These are phyloP conservation scores for Burhinus bistriatus DNA, from an alignment of 2,113 vertebrate species.

Conservation along the genomic window DNA sequence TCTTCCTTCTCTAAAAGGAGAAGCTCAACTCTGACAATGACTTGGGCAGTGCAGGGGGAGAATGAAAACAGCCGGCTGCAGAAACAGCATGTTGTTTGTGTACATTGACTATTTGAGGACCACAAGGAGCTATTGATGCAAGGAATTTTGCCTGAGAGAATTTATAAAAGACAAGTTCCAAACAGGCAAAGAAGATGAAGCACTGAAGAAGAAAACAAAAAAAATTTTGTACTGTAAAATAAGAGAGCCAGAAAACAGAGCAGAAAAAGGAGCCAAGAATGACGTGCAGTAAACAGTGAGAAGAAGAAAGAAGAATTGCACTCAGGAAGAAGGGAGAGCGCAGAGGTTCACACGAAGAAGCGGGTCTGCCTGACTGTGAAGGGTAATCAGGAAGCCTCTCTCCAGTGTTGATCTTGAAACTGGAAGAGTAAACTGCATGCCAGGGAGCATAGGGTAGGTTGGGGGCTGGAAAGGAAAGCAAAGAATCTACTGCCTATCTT, in stretches of 20 bases:
- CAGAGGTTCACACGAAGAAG: background rate
- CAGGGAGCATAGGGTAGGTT: background rate
- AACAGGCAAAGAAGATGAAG: background rate
- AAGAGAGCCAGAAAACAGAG: background rate
- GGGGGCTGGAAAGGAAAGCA: background rate
- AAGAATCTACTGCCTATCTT: background rate
- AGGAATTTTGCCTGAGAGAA: background rate
- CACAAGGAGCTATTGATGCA: background rate
- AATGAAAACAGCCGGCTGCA: background rate
- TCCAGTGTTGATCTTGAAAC: background rate
- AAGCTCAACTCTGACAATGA: background rate
- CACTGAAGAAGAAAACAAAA: background rate
- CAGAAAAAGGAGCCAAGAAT: background rate
- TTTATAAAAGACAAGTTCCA: background rate
- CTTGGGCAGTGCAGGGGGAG: background rate
- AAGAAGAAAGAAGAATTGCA: background rate
- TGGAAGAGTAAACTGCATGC: background rate
- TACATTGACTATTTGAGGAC: background rate
- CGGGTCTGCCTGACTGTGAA: background rate
- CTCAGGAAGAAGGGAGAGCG: background rate
- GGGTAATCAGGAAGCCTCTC: background rate
- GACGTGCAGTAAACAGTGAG: background rate
- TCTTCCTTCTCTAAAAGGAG: background rate
- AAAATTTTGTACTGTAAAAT: background rate
- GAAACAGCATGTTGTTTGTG: accelerated